A percentile compares a stretch with the other conserved stretches of the same genome.
phyloP scores from a whole-genome alignment of 2,797 vertebrate species.

The Rallus crepitans region DNA sequence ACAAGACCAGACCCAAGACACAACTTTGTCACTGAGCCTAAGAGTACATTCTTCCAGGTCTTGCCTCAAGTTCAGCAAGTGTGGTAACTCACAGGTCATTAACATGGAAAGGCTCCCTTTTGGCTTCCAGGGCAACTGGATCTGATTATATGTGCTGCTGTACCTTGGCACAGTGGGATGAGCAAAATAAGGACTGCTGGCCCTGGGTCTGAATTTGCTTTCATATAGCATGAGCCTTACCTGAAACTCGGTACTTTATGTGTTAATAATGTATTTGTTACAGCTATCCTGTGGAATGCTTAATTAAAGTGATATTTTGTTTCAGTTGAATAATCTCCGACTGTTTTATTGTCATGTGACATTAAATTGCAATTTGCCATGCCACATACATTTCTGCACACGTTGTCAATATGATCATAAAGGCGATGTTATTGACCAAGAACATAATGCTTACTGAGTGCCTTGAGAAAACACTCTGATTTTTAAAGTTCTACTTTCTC shows the following conservation, averaged over 20 bases:
- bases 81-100: background rate
- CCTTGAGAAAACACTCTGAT: slow-evolving; percentile 17
- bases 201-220: background rate
- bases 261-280: slow-evolving; percentile 21
- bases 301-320: slow-evolving; percentile 66
- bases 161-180: background rate
- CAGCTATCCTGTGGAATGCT: slow-evolving; percentile 4
- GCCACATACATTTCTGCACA: slow-evolving; percentile 31
- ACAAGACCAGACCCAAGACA: background rate
- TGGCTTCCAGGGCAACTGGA: background rate
- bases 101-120: background rate
- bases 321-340: slow-evolving; percentile 48
- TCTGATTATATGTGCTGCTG: background rate
- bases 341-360: slow-evolving; percentile 64
- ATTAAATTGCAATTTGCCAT: slow-evolving; percentile 50
- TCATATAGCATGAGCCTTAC: background rate
- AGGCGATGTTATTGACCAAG: slow-evolving; percentile 36
- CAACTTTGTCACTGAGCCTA: background rate
- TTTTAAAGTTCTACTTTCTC: slow-evolving; percentile 16
- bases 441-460: slow-evolving; percentile 29
- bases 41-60: background rate
- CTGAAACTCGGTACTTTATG: background rate
- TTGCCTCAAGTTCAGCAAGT: background rate
- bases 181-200: background rate
- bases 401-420: slow-evolving; percentile 39